Evolutionary conservation across 2,888 invertebrate genomes (phyloP), one percentile per base, ranked within the genome.

Genomic region (Dromius quadrimaculatus): DNA sequence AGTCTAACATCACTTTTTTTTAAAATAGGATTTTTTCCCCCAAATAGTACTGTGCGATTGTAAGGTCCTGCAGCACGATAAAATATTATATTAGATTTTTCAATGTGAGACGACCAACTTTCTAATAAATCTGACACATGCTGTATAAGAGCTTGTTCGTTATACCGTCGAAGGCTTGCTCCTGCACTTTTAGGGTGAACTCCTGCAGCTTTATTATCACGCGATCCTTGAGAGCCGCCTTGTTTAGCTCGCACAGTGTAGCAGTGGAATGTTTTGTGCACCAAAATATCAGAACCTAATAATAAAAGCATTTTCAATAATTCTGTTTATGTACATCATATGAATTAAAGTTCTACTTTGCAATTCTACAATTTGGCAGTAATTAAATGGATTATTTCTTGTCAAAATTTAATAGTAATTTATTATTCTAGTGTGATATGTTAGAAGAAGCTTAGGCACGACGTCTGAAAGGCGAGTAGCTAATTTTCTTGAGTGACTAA

Each of bases 231-330:
- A 0, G 90, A 85, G 36, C 92, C 90, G 0, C 95, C 95, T 80
- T 95, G 93, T 34, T 93, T 93, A 0, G 93, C 89, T 38, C 95
- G 83, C 0, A 93, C 90, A 4, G 93, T 93, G 78, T 95, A 96
- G 57, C 91, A 90, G 79, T 94, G 94, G 76, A 93, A 89, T 0
- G 94, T 94, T 83, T 95, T 95, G 78, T 95, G 94, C 1, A 81
- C 84, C 76, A 85, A 82, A 68, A 83, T 83, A 77, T 82, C 85
- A 72, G 77, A 83, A 59, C 85, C 87, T 83, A 71, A 38, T 71
- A 64, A 17, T 13, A 28, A 28, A 8, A 11, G 9, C 8, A 28
- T 28, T 28, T 8, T 15, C 41, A 41, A 8, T 28, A 23, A 54
- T 73, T 71, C 8, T 63, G 50, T 66, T 41, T 8, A n/a, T n/a